These are phyloP conservation scores for Papilio demoleus DNA, from an alignment of 2,888 invertebrate species.

Conservation along the genomic window DNA sequence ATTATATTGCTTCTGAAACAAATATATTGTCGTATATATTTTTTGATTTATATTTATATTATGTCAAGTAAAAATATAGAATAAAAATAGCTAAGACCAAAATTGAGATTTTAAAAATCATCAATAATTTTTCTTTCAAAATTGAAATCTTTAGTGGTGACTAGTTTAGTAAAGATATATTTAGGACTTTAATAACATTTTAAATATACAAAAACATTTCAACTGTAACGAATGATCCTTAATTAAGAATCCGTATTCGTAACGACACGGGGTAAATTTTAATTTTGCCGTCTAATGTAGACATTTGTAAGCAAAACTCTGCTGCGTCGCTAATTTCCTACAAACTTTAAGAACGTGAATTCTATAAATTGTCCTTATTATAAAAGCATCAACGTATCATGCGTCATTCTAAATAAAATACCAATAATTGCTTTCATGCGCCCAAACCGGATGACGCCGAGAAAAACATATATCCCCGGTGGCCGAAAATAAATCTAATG, in stretches of 20 bases:
- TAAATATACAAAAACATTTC: background rate
- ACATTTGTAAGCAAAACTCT: slow-evolving; percentile 22
- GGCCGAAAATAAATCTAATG: slow-evolving; percentile 71
- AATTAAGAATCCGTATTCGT: slow-evolving; percentile 24
- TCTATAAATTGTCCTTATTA: slow-evolving; percentile 51
- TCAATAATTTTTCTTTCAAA: no score
- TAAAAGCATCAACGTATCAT: slow-evolving; percentile 62
- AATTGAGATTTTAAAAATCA: no score
- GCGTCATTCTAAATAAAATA: slow-evolving; percentile 74
- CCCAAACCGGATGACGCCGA: slow-evolving; percentile 70
- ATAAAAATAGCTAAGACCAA: no score
- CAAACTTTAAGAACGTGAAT: slow-evolving; percentile 14
- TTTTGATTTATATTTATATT: background rate
- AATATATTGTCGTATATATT: background rate
- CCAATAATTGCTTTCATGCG: slow-evolving; percentile 75
- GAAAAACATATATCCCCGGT: slow-evolving; percentile 69
- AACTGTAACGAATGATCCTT: slow-evolving; percentile 13
- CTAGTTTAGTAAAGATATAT: no score
- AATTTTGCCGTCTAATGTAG: slow-evolving; percentile 16
- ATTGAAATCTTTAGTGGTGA: no score
- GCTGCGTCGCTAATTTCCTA: slow-evolving; percentile 19
- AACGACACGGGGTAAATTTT: slow-evolving; percentile 4
- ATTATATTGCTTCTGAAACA: background rate
- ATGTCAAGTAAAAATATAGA: no score
- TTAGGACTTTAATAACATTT: background rate